These are phyloP conservation scores for Melanocharis versteri DNA, from an alignment of 2,113 vertebrate species.

Conservation along the genomic window DNA sequence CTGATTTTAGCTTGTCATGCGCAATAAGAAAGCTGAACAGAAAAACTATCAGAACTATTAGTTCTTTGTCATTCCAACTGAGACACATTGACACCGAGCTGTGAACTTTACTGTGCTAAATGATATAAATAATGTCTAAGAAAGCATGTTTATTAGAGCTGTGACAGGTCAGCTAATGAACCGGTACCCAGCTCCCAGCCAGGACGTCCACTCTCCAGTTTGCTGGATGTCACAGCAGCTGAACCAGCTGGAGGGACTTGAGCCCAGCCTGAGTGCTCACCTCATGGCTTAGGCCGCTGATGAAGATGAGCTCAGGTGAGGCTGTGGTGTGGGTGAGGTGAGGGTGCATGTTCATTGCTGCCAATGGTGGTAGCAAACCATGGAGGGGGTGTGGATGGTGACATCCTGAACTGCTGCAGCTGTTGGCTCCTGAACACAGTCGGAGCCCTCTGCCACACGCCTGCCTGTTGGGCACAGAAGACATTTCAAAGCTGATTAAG, in stretches of 20 bases:
- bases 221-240: background rate
- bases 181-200: background rate
- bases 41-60: background rate
- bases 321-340: background rate
- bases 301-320: background rate
- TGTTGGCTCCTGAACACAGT: background rate
- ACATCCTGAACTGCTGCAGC: background rate
- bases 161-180: background rate
- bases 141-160: background rate
- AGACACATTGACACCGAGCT: background rate
- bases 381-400: background rate
- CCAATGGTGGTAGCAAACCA: background rate
- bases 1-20: background rate
- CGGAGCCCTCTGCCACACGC: background rate
- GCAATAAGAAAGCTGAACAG: background rate
- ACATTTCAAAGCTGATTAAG: background rate
- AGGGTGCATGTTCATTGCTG: fast-evolving
- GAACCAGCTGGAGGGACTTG: background rate
- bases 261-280: background rate
- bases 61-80: background rate
- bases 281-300: background rate
- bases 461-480: background rate
- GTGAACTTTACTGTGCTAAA: background rate
- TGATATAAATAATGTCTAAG: background rate
- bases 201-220: background rate